A percentile compares a stretch with the other conserved stretches of the same genome.
Evolutionary conservation across 2,113 vertebrate species (phyloP).

Genomic region (Platichthys stellatus): DNA sequence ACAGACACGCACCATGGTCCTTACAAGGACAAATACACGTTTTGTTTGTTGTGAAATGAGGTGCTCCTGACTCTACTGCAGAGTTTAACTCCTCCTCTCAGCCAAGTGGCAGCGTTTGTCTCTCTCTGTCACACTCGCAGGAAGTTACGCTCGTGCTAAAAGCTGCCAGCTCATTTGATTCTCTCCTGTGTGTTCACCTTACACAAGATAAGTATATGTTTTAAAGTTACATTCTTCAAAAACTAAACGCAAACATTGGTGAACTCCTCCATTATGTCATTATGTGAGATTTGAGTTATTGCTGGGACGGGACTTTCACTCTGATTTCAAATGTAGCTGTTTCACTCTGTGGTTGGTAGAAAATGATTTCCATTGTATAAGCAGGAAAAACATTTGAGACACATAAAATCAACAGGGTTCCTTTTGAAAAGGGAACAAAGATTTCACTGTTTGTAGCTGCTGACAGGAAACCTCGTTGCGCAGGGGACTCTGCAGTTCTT

Average conservation of each 20-base stretch:
- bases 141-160: slow-evolving; percentile 15
- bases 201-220: not conserved
- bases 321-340: slow-evolving; percentile 41
- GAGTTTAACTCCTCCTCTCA: slow-evolving; percentile 17
- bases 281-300: slow-evolving; percentile 13
- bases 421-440: slow-evolving; percentile 13
- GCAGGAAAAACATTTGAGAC: slow-evolving; percentile 26
- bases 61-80: slow-evolving; percentile 16
- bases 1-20: slow-evolving; percentile 27
- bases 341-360: slow-evolving; percentile 26
- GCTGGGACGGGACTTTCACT: slow-evolving; percentile 2
- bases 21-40: slow-evolving; percentile 17
- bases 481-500: not conserved
- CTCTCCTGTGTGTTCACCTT: not conserved
- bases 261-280: not conserved
- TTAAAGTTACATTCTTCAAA: not conserved
- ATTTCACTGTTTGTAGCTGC: not conserved
- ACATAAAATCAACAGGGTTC: slow-evolving; percentile 19
- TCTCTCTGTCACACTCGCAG: slow-evolving; percentile 17
- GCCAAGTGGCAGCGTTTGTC: slow-evolving; percentile 23
- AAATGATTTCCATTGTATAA: not conserved
- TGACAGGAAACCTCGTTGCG: slow-evolving; percentile 20
- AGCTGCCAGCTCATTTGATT: slow-evolving; percentile 3
- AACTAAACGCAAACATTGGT: not conserved
- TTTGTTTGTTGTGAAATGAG: slow-evolving; percentile 30